These are phyloP conservation scores for Cyrtorhinus lividipennis DNA, from an alignment of 1,140 invertebrate species.

Conservation along the genomic window DNA sequence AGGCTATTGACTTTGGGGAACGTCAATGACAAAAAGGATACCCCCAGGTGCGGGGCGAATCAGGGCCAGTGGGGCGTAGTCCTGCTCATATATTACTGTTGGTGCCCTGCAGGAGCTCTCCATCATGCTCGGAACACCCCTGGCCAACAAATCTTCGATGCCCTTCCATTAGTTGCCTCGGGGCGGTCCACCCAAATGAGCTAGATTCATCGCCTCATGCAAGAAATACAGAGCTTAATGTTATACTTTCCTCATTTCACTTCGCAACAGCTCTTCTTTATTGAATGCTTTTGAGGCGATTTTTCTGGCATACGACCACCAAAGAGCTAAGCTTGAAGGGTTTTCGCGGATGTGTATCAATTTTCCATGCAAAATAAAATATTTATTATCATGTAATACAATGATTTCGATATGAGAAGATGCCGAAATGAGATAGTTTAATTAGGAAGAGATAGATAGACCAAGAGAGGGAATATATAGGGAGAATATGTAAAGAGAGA, in stretches of 20 bases:
- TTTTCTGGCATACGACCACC: too few relatives aligned
- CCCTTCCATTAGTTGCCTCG: neutral
- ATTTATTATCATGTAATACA: too few relatives aligned
- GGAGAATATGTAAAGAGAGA: too few relatives aligned
- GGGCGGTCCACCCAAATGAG: neutral
- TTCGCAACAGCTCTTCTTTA: neutral
- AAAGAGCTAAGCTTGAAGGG: too few relatives aligned
- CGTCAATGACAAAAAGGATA: neutral
- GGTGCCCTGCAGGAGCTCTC: neutral
- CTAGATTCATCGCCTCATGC: neutral
- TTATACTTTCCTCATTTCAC: neutral
- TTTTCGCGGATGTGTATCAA: too few relatives aligned
- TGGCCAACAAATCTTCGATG: neutral
- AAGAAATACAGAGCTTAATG: neutral
- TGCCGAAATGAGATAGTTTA: too few relatives aligned
- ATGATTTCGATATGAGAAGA: too few relatives aligned
- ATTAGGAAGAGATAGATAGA: too few relatives aligned
- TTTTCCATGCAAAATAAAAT: too few relatives aligned
- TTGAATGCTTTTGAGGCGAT: neutral
- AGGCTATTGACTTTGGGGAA: neutral
- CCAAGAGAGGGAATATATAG: too few relatives aligned
- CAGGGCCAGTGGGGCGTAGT: neutral
- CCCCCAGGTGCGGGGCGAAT: neutral
- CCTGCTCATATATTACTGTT: neutral
- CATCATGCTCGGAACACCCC: neutral